Evolutionary conservation across 2,888 invertebrate genomes (phyloP).

Genomic region (Agrypnus murinus): DNA sequence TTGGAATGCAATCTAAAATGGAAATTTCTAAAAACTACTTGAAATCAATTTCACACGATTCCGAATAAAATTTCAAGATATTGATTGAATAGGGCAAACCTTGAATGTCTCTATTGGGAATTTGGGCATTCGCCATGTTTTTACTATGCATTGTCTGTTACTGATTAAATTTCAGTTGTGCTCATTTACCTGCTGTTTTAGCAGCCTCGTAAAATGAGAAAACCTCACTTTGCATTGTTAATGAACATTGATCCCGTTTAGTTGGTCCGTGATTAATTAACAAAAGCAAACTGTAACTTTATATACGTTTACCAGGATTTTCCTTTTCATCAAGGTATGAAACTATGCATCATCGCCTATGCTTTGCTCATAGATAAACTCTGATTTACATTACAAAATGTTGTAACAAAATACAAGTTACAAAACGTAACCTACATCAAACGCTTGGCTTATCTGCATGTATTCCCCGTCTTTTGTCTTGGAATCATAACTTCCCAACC

Average conservation of each 20-base stretch:
- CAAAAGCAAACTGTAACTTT: slow-evolving; percentile 19
- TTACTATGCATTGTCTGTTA: slow-evolving; percentile 15
- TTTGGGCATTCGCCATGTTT: background rate
- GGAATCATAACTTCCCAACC: slow-evolving; percentile 23
- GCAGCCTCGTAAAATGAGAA: slow-evolving; percentile 20
- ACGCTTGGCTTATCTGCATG: slow-evolving; percentile 34
- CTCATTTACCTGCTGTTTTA: slow-evolving; percentile 29
- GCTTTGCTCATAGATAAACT: slow-evolving; percentile 16
- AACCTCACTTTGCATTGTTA: slow-evolving; percentile 31
- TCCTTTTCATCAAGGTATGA: no score
- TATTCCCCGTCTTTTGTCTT: slow-evolving; percentile 29
- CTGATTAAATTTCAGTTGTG: slow-evolving; percentile 24
- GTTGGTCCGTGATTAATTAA: slow-evolving; percentile 27
- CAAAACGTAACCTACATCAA: slow-evolving; percentile 27
- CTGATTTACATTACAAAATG: slow-evolving; percentile 38
- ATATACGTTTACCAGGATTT: background rate
- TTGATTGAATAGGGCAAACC: no score
- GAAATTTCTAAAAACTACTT: no score
- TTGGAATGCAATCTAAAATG: no score
- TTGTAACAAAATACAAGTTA: slow-evolving; percentile 31
- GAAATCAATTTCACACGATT: no score
- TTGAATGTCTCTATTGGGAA: no score
- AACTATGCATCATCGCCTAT: slow-evolving; percentile 18
- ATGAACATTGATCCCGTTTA: slow-evolving; percentile 27
- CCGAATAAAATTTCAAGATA: no score